phyloP scores from a whole-genome alignment of 2,797 vertebrate species.

The Neoniphon sammara region DNA sequence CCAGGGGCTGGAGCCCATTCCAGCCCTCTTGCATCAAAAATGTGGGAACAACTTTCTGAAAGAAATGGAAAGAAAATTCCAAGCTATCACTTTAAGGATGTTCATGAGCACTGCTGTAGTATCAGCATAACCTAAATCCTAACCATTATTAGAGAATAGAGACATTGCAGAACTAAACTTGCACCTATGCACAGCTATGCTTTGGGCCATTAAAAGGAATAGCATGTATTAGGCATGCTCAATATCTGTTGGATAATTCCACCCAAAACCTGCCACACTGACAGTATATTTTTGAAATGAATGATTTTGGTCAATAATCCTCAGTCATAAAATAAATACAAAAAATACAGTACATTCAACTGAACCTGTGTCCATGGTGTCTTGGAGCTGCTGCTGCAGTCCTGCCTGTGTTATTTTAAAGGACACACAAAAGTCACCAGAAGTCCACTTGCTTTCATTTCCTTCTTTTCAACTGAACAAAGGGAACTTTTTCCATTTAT shows the following conservation, averaged over 20 bases:
- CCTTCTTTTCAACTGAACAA: conserved; percentile 38
- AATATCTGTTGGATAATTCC: conserved; percentile 7
- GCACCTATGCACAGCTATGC: not conserved
- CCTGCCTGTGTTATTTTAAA: conserved; percentile 32
- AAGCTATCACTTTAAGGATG: too few relatives aligned
- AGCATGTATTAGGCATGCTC: not conserved
- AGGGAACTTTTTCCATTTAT: conserved; percentile 45
- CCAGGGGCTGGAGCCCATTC: too few relatives aligned
- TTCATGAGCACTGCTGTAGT: not conserved
- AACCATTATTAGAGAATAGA: not conserved
- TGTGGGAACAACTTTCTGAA: too few relatives aligned
- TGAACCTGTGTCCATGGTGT: conserved; percentile 34
- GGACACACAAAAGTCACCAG: conserved; percentile 53
- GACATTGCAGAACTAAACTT: not conserved
- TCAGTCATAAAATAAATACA: too few relatives aligned
- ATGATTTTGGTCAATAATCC: conserved; percentile 54
- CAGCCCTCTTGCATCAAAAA: too few relatives aligned
- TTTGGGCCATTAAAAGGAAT: not conserved
- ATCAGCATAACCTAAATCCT: not conserved
- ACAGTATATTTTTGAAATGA: conserved; percentile 52
- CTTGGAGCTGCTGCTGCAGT: conserved; percentile 36
- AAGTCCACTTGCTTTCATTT: conserved; percentile 42
- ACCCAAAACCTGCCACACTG: conserved; percentile 15
- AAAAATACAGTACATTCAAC: conserved; percentile 50
- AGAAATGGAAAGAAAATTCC: too few relatives aligned